Conservation (phyloP, 92 coral and sea anemone species). For the Heliopora coerulea region DNA sequence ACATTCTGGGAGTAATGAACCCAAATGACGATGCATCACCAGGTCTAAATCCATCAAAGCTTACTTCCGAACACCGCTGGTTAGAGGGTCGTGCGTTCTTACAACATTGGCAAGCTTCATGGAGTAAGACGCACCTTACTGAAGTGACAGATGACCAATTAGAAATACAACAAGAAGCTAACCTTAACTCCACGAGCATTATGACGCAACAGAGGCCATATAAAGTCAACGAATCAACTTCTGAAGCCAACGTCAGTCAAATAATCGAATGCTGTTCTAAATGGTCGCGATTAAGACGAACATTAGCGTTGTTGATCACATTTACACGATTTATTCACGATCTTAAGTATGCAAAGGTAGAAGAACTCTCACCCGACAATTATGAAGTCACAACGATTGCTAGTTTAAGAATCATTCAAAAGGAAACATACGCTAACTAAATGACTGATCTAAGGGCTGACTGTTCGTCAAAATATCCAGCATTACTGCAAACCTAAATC, state of each 20-base stretch:
- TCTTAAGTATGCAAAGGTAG: constrained; percentile 19
- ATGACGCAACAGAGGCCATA: not conserved
- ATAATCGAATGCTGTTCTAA: constrained; percentile 54
- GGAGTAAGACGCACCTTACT: constrained; percentile 40
- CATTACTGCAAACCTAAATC: constrained; percentile 58
- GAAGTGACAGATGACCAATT: constrained; percentile 23
- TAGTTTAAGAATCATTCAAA: constrained; percentile 50
- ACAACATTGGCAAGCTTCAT: constrained; percentile 45
- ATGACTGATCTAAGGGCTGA: constrained; percentile 42
- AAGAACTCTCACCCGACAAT: constrained; percentile 48
- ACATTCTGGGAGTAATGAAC: constrained; percentile 53
- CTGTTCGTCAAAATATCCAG: constrained; percentile 44
- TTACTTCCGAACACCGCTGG: constrained; percentile 50
- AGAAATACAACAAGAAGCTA: constrained; percentile 41
- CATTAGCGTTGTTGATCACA: constrained; percentile 58
- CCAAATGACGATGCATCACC: constrained; percentile 58
- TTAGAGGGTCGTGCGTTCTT: constrained; percentile 59
- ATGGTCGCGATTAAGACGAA: constrained; percentile 55
- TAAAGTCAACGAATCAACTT: no score
- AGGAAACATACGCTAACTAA: constrained; percentile 43
- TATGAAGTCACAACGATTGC: constrained; percentile 48
- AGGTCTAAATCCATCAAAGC: constrained; percentile 45
- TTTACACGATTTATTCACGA: constrained; percentile 45
- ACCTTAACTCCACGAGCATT: constrained; percentile 21
- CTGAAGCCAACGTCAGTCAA: no score